Base-by-base conservation (phyloP, 1,140 invertebrate genomes). In the Drosophila bocki region DNA sequence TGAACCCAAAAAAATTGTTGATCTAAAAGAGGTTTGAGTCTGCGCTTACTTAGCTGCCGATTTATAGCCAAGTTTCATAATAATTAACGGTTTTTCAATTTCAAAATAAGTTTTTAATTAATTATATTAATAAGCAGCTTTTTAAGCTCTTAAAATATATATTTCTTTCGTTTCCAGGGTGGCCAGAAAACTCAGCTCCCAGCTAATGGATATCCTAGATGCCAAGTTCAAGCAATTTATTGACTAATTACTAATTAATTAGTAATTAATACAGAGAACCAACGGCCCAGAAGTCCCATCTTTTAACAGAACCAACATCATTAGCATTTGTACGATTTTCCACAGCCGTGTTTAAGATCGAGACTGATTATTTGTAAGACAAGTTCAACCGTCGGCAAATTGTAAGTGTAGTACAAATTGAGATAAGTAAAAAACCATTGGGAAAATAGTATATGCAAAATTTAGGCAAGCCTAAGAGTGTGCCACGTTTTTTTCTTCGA, bases 171-270 rank as follows among this genome's bases (percentile, higher is more conserved):
- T 7, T 45, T 32, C 1, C 58, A 87, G 83, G 26, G 62, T 87
- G 47, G 72, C 63, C 45, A 62, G 39, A 26, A 88, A 26, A 5
- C 48, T 88, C 1, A 65, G 58, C 17, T 42, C 26, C 0, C 26
- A 83, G 12, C n/a, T 83, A 8, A 44, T 71, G 3, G 42, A 65
- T 12, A 45, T 15, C 8, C 8, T 76, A 7, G 48, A 74, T 17
- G 17, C 7, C 3, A 60, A 69, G 6, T 48, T 87, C 1, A 48
- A 72, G 63, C 60, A 67, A 44, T 32, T 61, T 11, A 68, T 33
- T 61, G 58, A 17, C 6, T 47, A 7, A 37, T 22, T 22, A 22
- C 22, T 22, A 22, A 22, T 22, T 22, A 22, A 22, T 22, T 22
- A 22, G 22, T 22, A 22, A 22, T 22, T 22, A 22, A 22, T 22